Evolutionary conservation across 1,140 invertebrate species (phyloP).

Genomic region (Nylanderia fulva): DNA sequence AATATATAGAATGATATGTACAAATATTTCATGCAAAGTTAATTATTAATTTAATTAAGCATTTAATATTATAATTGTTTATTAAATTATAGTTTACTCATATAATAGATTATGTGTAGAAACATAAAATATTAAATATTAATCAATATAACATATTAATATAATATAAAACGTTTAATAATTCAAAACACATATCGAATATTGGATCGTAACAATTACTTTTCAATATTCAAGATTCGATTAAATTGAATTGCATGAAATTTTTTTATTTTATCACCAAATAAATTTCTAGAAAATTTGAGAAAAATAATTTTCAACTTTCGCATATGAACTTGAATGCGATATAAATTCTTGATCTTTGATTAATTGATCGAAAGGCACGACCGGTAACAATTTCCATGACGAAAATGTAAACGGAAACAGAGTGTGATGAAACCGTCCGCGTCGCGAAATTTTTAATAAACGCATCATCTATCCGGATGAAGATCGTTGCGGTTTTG

Average conservation of each 20-base stretch:
- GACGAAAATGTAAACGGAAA: slow-evolving; percentile 8
- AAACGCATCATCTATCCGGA: slow-evolving; percentile 44
- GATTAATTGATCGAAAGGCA: neutral
- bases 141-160: neutral
- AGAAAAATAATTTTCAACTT: neutral
- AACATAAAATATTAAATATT: neutral
- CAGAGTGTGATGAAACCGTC: slow-evolving; percentile 20
- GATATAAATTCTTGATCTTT: neutral
- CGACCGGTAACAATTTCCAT: neutral
- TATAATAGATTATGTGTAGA: neutral
- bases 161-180: too few species aligned
- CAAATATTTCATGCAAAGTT: neutral
- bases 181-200: neutral
- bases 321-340: neutral
- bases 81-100: neutral
- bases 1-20: too few species aligned
- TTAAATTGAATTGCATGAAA: slow-evolving; percentile 16
- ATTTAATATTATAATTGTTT: slow-evolving; percentile 4
- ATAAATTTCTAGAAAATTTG: neutral
- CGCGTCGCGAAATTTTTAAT: slow-evolving; percentile 20
- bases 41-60: neutral
- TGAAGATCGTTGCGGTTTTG: slow-evolving; percentile 38
- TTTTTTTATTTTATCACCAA: neutral
- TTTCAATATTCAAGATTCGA: neutral
- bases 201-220: neutral